Evolutionary conservation across 23 tunicate genomes (phyloP).

Genomic region (Ciona savignyi): DNA sequence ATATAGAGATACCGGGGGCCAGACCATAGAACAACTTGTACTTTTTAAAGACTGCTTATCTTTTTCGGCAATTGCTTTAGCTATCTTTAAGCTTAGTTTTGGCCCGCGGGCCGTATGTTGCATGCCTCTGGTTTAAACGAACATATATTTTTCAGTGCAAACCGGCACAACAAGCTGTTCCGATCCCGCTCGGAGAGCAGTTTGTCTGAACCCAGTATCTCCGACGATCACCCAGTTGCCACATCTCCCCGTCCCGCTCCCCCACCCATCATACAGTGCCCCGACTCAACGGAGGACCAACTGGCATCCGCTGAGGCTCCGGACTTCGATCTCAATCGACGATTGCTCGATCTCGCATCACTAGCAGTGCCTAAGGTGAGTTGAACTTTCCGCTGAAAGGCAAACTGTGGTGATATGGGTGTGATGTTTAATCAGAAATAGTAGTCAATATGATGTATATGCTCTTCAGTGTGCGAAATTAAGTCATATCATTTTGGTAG

Average conservation of each 20-base stretch:
- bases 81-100: too few relatives aligned
- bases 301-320: neutral
- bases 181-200: slow-evolving; percentile 64
- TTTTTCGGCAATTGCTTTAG: too few relatives aligned
- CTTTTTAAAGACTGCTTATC: too few relatives aligned
- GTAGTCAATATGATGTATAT: too few relatives aligned
- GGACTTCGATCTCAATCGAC: slow-evolving; percentile 61
- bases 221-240: neutral
- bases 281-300: neutral
- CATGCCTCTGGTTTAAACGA: neutral
- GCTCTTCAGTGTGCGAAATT: too few relatives aligned
- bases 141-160: slow-evolving; percentile 41
- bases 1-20: too few relatives aligned
- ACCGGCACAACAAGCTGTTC: slow-evolving; percentile 69
- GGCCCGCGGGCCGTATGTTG: too few relatives aligned
- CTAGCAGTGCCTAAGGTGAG: slow-evolving; percentile 28
- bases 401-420: too few relatives aligned
- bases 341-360: slow-evolving; percentile 56
- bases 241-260: neutral
- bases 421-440: neutral
- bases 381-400: too few relatives aligned
- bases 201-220: slow-evolving; percentile 28
- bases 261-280: slow-evolving; percentile 1
- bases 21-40: too few relatives aligned
- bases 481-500: too few relatives aligned